phyloP scores from a whole-genome alignment of 2,113 vertebrate genomes.

The rat (Rattus norvegicus) region DNA sequence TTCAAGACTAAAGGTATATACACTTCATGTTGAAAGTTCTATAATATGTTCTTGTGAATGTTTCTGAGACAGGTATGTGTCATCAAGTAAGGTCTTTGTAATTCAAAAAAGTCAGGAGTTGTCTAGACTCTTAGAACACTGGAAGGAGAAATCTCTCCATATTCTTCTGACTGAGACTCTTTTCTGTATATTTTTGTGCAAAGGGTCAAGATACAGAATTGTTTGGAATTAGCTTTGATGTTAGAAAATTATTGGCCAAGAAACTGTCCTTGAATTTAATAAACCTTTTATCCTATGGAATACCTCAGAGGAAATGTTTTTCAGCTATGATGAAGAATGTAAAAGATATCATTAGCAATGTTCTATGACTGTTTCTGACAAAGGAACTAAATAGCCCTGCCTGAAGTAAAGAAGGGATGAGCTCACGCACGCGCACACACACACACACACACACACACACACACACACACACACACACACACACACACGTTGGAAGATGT shows the following conservation, averaged over 20 bases:
- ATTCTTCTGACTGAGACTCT: background rate
- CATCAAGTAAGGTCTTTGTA: background rate
- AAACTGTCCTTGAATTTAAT: background rate
- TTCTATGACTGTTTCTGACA: background rate
- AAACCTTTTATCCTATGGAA: background rate
- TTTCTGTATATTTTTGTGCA: background rate
- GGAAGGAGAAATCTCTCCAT: background rate
- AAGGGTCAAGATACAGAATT: no score
- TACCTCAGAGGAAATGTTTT: background rate
- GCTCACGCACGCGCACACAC: fast-evolving
- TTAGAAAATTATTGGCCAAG: background rate
- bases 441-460: background rate
- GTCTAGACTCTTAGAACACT: background rate
- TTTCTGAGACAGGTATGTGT: background rate
- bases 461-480: background rate
- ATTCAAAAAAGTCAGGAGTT: background rate
- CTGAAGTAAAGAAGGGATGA: background rate
- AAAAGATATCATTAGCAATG: background rate
- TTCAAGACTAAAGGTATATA: background rate
- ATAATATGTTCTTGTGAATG: background rate
- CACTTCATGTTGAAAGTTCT: background rate
- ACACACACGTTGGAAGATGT: no score
- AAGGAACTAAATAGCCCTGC: no score
- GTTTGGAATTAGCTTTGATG: background rate
- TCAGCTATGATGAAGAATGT: background rate